phyloP scores from a whole-genome alignment of 2,888 invertebrate genomes.

The Scrobipalpa costella region DNA sequence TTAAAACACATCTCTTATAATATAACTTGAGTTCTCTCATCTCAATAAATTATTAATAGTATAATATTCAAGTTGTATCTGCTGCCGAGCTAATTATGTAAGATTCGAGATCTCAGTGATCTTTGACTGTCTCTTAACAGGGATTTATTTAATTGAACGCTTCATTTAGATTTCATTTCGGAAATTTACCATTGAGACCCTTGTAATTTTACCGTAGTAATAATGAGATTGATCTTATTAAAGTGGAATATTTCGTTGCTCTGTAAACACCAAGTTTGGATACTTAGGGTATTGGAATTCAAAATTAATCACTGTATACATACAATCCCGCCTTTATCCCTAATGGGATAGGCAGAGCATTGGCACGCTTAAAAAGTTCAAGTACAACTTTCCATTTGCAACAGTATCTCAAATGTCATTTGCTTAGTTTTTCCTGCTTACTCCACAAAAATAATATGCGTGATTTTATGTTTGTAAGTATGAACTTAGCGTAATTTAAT shows the following conservation, averaged over 20 bases:
- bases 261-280: background rate
- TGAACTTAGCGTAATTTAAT: conserved; percentile 53
- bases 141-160: conserved; percentile 53
- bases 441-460: too few species aligned
- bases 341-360: too few species aligned
- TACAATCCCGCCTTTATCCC: too few species aligned
- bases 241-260: background rate
- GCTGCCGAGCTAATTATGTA: conserved; percentile 61
- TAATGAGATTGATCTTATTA: conserved; percentile 7
- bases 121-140: conserved; percentile 59
- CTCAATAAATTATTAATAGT: conserved; percentile 74
- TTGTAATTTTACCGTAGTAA: background rate
- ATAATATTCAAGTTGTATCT: conserved; percentile 59
- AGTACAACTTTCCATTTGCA: too few species aligned
- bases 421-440: too few species aligned
- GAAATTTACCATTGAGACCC: background rate
- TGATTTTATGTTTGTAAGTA: background rate
- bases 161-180: conserved; percentile 42
- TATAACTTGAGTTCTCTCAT: conserved; percentile 65
- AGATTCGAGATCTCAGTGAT: conserved; percentile 60
- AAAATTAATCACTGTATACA: background rate
- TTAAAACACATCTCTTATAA: conserved; percentile 62
- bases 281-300: background rate
- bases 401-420: too few species aligned
- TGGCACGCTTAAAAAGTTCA: too few species aligned